These are phyloP conservation scores for Drosophila birchii DNA, from an alignment of 2,888 invertebrate genomes.

Conservation along the genomic window DNA sequence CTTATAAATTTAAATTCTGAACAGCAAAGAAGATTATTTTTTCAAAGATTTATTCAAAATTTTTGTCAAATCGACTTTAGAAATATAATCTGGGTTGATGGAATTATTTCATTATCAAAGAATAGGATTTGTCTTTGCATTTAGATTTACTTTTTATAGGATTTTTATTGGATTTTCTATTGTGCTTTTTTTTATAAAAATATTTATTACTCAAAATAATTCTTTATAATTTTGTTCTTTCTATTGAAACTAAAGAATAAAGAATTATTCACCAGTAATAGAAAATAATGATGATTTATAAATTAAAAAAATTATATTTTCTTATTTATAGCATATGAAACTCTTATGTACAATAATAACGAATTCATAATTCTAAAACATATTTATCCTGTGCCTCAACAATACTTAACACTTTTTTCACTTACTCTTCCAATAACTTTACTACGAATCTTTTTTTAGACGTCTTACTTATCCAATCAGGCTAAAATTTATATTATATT, in stretches of 20 bases:
- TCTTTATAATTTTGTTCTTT: neutral
- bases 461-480: too few relatives aligned
- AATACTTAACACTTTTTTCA: too few relatives aligned
- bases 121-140: neutral
- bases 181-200: neutral
- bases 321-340: neutral
- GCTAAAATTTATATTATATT: too few relatives aligned
- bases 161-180: neutral
- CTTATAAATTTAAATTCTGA: neutral
- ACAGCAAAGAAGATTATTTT: neutral
- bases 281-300: too few relatives aligned
- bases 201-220: neutral
- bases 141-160: too few relatives aligned
- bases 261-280: too few relatives aligned
- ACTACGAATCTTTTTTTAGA: too few relatives aligned
- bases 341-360: too few relatives aligned
- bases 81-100: neutral
- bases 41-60: neutral
- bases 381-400: too few relatives aligned
- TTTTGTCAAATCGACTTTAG: slow-evolving; percentile 1
- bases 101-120: neutral
- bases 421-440: too few relatives aligned
- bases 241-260: neutral
- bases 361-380: neutral
- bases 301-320: neutral